Conservation (phyloP, 2,113 vertebrate species). For the Chelonoidis abingdonii region DNA sequence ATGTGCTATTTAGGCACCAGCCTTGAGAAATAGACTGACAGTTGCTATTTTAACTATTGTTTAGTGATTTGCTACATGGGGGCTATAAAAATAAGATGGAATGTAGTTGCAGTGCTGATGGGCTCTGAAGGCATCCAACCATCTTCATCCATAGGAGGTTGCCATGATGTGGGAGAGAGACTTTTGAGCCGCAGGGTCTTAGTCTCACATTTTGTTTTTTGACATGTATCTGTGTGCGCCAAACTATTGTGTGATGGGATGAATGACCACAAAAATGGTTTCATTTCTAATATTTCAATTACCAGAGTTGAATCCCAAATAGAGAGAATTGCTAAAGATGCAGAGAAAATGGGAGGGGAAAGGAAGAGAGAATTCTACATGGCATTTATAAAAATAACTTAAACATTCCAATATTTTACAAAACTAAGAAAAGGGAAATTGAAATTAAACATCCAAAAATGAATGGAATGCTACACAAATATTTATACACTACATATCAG, state of each 20-base stretch:
- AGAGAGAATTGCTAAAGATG: not conserved
- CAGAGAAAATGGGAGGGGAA: not conserved
- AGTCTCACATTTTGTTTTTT: not conserved
- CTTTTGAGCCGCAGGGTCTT: not conserved
- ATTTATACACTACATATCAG: not conserved
- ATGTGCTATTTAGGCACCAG: not conserved
- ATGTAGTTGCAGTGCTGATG: not conserved
- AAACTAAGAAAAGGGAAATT: not conserved
- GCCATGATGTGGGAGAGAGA: not conserved
- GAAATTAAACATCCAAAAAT: conserved; percentile 21
- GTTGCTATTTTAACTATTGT: not conserved
- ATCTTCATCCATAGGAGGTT: not conserved
- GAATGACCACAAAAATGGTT: not conserved
- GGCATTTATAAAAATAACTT: not conserved
- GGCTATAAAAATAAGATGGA: not conserved
- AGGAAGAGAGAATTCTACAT: not conserved
- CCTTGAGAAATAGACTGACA: not conserved
- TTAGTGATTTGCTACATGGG: not conserved
- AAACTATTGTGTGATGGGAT: not conserved
- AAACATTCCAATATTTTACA: not conserved
- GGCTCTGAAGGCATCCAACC: not conserved
- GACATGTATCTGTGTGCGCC: not conserved
- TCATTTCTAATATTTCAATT: no score
- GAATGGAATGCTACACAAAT: not conserved
- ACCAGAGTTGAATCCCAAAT: not conserved